Percentiles rank a stretch among this genome's conserved stretches.
Conservation (phyloP, 1,140 invertebrate species). For the Drosophila kurseongensis region DNA sequence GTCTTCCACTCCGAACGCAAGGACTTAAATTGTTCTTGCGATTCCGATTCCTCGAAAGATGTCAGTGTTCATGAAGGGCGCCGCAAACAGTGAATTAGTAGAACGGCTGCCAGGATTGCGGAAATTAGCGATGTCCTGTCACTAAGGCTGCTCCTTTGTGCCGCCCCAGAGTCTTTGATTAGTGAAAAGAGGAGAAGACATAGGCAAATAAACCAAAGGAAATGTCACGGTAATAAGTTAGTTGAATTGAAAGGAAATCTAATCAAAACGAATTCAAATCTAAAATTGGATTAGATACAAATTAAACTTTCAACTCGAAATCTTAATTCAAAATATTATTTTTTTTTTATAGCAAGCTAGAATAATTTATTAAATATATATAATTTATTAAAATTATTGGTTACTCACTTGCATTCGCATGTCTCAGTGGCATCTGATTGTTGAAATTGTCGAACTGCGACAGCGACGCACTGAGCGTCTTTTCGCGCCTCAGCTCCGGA, state of each 20-base stretch:
- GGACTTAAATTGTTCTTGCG: neutral
- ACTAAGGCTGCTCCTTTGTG: slow-evolving; percentile 34
- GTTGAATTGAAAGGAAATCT: slow-evolving; percentile 3
- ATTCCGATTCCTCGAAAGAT: slow-evolving; percentile 5
- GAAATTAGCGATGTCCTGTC: slow-evolving; percentile 58
- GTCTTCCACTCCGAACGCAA: slow-evolving; percentile 6
- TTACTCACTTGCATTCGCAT: slow-evolving; percentile 67
- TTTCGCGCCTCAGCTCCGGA: slow-evolving; percentile 74
- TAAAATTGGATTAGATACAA: too few relatives aligned
- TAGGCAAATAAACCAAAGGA: slow-evolving; percentile 6
- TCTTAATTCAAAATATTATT: too few relatives aligned
- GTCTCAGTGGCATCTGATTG: slow-evolving; percentile 79
- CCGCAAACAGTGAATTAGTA: slow-evolving; percentile 38
- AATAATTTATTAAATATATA: too few relatives aligned
- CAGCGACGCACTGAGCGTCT: slow-evolving; percentile 62
- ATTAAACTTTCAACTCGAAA: too few relatives aligned
- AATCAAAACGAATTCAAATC: neutral
- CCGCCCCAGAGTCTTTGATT: slow-evolving; percentile 37
- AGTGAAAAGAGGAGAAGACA: slow-evolving; percentile 1
- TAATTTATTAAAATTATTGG: too few relatives aligned
- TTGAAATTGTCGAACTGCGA: slow-evolving; percentile 80
- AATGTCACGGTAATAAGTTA: slow-evolving; percentile 13
- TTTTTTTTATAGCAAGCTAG: too few relatives aligned
- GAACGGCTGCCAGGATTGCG: slow-evolving; percentile 51
- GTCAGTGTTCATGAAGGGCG: slow-evolving; percentile 62